Evolutionary conservation across 2,113 vertebrate genomes (phyloP).

Genomic region (Tangachromis dhanisi): DNA sequence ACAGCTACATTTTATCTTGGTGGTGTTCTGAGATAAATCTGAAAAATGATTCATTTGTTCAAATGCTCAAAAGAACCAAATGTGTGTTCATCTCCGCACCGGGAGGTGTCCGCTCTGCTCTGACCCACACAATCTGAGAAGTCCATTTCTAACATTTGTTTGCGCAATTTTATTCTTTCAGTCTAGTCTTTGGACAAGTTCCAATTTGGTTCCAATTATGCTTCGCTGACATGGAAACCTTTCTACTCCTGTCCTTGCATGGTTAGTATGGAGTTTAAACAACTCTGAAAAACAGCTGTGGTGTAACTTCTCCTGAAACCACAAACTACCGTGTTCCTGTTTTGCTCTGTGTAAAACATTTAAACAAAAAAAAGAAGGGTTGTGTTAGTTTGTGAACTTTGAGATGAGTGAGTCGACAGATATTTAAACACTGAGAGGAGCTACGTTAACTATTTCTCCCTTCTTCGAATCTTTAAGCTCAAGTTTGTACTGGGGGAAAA

Average conservation of each 20-base stretch:
- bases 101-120: not conserved
- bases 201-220: not conserved
- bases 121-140: not conserved
- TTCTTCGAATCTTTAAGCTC: not conserved
- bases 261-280: not conserved
- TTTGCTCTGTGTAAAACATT: not conserved
- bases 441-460: not conserved
- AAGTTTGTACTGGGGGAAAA: not conserved
- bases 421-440: not conserved
- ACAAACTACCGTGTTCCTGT: not conserved
- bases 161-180: not conserved
- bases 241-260: not conserved
- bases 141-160: not conserved
- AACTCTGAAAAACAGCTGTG: not conserved
- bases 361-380: not conserved
- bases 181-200: not conserved
- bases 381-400: not conserved
- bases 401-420: not conserved
- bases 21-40: not conserved
- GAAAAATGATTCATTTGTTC: not conserved
- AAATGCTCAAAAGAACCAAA: not conserved
- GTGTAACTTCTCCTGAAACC: not conserved
- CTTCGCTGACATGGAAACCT: not conserved
- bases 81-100: not conserved
- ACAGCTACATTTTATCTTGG: not conserved